Base-by-base conservation (phyloP, 2,797 vertebrate species). In the Morus bassanus region DNA sequence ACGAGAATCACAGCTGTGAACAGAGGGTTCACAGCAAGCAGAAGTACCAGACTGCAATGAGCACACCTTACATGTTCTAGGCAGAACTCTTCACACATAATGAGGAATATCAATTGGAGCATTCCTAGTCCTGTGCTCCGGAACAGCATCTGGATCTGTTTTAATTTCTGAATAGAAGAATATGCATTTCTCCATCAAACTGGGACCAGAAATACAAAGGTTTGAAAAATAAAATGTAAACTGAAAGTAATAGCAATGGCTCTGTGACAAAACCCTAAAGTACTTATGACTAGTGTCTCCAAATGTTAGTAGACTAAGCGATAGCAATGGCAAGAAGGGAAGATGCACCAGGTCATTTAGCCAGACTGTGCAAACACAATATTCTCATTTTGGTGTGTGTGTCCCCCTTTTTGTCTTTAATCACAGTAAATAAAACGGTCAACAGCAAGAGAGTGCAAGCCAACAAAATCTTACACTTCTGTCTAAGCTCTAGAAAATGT, bases 381-480 rank as follows among this genome's bases (percentile, higher is more conserved):
- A 51, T 19, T 31, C 22, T 30, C 18, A 41, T 41, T 87, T 77
- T 63, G 16, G 9, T 69, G 25, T 50, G 45, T 6, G 9, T 12
- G 2, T 10, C 9, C 4, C 7, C 2, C 3, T 3, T 4, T 7
- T 22, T 37, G 23, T 41, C 33, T 60, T 51, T 61, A 18, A 54
- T 48, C 25, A 46, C 19, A 46, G 21, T 22, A 70, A 64, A 89
- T 37, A 70, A 65, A 80, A 60, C 11, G 0, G 56, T 56, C 13
- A 50, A 43, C 10, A 78, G 41, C 17, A 50, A 80, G 61, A 23
- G 9, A 45, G 9, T 25, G 18, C 48, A 77, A 73, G 21, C 21
- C 37, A 43, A 72, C 24, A 61, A 27, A 53, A 37, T 31, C 23
- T 33, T 53, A 30, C 17, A 48, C 16, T 61, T 72, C 11, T 27